Evolutionary conservation across 1,140 invertebrate genomes (phyloP), one percentile per base, ranked within the genome.

Genomic region (Mamestra configurata): DNA sequence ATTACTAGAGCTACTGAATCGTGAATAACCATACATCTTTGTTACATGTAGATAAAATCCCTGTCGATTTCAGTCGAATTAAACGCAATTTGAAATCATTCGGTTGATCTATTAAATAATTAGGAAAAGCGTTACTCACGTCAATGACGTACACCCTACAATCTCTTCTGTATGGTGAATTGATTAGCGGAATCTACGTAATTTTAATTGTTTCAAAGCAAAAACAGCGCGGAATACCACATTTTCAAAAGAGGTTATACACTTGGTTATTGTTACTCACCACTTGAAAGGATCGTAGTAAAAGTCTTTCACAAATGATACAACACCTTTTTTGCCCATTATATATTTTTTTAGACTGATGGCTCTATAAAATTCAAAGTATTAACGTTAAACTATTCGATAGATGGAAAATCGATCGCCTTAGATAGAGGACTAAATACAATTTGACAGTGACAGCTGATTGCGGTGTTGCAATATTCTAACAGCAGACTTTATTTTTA

Each of bases 281-380:
- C 93, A 94, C 87, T 94, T 93, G 68, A 94, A 94, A 7, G 93
- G 93, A 82, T 94, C 93, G 78, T 93, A 89, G 72, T 94, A 94
- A 80, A 92, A 93, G 75, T 92, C 89, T 81, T 92, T 90, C 1
- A 93, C 55, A 70, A 90, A 90, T 8, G 84, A 72, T 77, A 90
- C 85, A 53, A 89, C 86, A 81, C 91, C 88, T 79, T 90, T 89
- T 83, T 89, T 91, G 79, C 86, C 90, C 92, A 94, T 93, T 90
- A 89, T 94, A 83, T 61, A 27, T 72, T 64, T 76, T 31, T 10
- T 71, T 49, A 59, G 61, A 66, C 11, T 27, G 31, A 24, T 49
- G 24, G 43, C 40, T 51, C 22, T 18, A 10, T 18, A 49, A 61
- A 70, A 78, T 55, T 66, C 13, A 80, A 81, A 43, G 46, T 53